Evolutionary conservation across 2,888 invertebrate species (phyloP), one percentile per base, ranked within the genome.

Genomic region (Drosophila incognita): DNA sequence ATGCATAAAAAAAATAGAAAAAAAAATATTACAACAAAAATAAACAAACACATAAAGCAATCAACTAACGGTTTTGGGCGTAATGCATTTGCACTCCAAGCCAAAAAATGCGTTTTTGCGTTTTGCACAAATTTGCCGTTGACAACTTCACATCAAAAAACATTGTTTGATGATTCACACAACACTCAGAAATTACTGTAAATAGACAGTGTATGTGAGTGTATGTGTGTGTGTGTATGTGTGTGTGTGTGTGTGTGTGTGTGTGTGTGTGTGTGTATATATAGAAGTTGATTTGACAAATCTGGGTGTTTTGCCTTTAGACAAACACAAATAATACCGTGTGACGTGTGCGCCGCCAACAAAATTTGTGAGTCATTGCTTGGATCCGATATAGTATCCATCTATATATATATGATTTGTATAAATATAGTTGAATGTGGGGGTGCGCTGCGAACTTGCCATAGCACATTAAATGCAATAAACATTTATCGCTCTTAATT

Each of bases 281-380:
- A 54, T 70, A 60, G 66, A 73, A 67, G 70, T 46, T 42, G 59
- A 63, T 71, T 75, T 82, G 72, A 76, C 73, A 84, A 87, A 79
- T 82, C 66, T 61, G 61, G 63, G 68, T 48, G 67, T 79, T 69
- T 75, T 56, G 49, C 46, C 29, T 48, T 33, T n/a, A 29, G 46
- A 46, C 15, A 15, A 24, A 46, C 63, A 48, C 46, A 24, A n/a
- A 61, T 65, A 63, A 74, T 49, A 59, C 74, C 63, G 60, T 71
- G 87, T 89, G 84, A 84, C 84, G 84, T 82, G 82, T 66, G 59
- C 52, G 49, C 36, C 15, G 62, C 31, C 56, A 67, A 70, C 59
- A 56, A 67, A 68, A 51, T 5, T 61, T 53, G 49, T 81, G 83
- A 82, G 31, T 81, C 77, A 82, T 33, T 51, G 54, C 51, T 48